Evolutionary conservation across 30 jellyfish, hydroid and myxozoan species (phyloP).

Genomic region (Sanderia malayensis): DNA sequence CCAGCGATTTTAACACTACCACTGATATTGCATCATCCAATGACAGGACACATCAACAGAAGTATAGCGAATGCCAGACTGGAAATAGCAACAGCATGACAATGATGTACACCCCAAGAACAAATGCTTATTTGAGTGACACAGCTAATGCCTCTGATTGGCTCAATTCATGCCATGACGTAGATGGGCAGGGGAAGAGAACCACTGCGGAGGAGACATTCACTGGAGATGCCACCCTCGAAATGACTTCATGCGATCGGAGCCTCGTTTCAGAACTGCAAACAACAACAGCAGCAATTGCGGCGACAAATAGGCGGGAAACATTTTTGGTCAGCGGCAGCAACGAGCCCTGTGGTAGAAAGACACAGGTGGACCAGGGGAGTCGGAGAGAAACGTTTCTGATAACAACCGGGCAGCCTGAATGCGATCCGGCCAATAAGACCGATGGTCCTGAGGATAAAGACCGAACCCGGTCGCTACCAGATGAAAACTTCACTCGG

Average conservation of each 20-base stretch:
- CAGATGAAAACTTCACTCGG: neutral
- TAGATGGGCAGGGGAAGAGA: neutral
- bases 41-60: neutral
- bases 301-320: neutral
- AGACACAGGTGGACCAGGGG: neutral
- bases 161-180: neutral
- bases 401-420: slow-evolving; percentile 1
- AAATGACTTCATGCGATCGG: too few species aligned
- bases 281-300: neutral
- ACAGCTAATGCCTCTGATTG: neutral
- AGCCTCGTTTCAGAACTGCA: too few species aligned
- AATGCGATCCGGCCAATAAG: neutral
- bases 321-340: neutral
- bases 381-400: neutral
- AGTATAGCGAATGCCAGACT: neutral
- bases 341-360: too few species aligned
- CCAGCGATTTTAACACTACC: neutral
- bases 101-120: neutral
- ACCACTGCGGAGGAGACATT: neutral
- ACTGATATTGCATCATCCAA: too few species aligned
- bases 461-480: neutral
- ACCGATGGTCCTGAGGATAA: neutral
- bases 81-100: neutral
- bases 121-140: neutral
- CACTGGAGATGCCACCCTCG: too few species aligned